phyloP scores from a whole-genome alignment of 2,113 vertebrate species.

The Delphinapterus leucas region DNA sequence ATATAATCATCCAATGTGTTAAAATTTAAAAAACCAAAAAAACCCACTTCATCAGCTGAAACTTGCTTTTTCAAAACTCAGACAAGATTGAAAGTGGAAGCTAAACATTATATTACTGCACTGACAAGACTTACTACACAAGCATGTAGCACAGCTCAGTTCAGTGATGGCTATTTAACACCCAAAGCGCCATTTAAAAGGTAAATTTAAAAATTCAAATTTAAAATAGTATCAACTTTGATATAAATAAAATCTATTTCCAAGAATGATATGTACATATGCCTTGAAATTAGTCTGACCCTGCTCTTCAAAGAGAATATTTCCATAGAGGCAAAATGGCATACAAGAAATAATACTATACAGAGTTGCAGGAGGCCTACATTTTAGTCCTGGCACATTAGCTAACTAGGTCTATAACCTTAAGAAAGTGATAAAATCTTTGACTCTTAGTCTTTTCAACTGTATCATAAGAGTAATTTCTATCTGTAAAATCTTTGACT shows the following conservation, averaged over 20 bases:
- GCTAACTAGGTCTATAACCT: not conserved
- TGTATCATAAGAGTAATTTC: not conserved
- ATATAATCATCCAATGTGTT: not conserved
- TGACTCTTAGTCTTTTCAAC: not conserved
- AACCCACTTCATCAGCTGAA: not conserved
- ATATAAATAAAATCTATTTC: not conserved
- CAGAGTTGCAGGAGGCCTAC: not conserved
- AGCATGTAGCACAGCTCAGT: not conserved
- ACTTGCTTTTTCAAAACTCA: not conserved
- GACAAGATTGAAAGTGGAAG: not conserved
- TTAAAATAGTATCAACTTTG: not conserved
- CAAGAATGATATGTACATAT: not conserved
- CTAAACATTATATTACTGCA: not conserved
- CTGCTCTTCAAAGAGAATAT: not conserved
- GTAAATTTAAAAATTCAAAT: slow-evolving; percentile 22
- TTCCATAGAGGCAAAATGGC: not conserved
- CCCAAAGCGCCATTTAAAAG: not conserved
- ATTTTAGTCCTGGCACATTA: not conserved
- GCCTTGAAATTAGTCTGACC: not conserved
- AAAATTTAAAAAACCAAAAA: not conserved
- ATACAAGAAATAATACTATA: not conserved
- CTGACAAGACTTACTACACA: not conserved
- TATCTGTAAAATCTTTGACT: not conserved
- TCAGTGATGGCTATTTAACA: not conserved
- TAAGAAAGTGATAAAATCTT: not conserved